phyloP scores from a whole-genome alignment of 2,113 vertebrate genomes.

The Macrotis lagotis region DNA sequence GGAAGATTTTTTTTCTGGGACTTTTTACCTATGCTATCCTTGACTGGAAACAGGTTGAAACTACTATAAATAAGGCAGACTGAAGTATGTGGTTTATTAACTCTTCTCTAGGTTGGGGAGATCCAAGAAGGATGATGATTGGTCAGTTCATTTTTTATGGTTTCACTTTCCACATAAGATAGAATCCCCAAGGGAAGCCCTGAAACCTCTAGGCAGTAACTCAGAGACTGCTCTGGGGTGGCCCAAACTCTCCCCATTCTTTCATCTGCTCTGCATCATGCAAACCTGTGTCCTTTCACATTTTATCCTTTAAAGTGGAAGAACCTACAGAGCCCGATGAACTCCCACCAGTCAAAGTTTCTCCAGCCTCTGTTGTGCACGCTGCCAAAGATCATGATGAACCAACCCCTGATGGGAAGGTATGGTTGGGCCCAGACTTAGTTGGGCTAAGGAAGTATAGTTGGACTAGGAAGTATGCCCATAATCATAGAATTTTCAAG shows the following conservation, averaged over 20 bases:
- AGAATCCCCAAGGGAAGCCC: not conserved
- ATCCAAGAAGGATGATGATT: not conserved
- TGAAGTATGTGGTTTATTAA: not conserved
- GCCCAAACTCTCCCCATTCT: not conserved
- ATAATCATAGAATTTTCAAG: not conserved
- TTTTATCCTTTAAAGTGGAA: slow-evolving; percentile 77
- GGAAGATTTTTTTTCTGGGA: not conserved
- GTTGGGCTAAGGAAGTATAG: too few relatives aligned
- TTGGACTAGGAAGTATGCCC: not conserved
- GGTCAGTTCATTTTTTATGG: not conserved
- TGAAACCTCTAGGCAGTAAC: not conserved
- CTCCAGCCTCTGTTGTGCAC: slow-evolving; percentile 60
- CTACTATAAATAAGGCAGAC: not conserved
- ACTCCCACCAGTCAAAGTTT: slow-evolving; percentile 47
- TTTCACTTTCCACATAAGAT: not conserved
- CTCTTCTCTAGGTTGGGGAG: not conserved
- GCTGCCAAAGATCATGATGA: slow-evolving; percentile 57
- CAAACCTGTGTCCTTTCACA: slow-evolving; percentile 40
- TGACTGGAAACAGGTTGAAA: not conserved
- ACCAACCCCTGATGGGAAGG: slow-evolving; percentile 59
- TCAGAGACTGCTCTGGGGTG: not conserved
- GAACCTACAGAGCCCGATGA: slow-evolving; percentile 58
- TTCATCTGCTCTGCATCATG: not conserved
- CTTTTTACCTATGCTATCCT: not conserved
- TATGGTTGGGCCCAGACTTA: slow-evolving; percentile 50